Evolutionary conservation across 2,113 vertebrate genomes (phyloP).

Genomic region (Melozone crissalis): DNA sequence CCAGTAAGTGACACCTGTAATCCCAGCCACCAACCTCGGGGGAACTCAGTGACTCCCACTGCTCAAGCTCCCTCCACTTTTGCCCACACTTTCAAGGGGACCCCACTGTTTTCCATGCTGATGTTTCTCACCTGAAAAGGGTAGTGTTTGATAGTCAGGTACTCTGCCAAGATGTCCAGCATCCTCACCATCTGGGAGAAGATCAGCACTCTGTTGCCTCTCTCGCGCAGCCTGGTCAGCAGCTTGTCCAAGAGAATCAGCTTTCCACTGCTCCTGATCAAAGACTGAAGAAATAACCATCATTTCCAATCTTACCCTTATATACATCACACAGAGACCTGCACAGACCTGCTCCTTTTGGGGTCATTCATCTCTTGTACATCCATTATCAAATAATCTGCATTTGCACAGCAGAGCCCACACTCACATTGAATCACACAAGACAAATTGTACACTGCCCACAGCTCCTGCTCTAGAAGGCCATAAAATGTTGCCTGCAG

Average conservation of each 20-base stretch:
- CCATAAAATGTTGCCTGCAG: not conserved
- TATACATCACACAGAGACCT: not conserved
- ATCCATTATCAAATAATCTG: not conserved
- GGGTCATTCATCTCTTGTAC: not conserved
- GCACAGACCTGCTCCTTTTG: not conserved
- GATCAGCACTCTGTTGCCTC: conserved; percentile 95
- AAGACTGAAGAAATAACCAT: conserved; percentile 73
- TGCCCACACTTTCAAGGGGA: not conserved
- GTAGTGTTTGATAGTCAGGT: conserved; percentile 91
- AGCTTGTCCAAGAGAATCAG: conserved; percentile 96
- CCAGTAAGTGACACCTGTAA: not conserved
- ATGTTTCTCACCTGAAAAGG: conserved; percentile 88
- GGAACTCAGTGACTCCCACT: not conserved
- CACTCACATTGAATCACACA: not conserved
- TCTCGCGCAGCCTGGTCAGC: conserved; percentile 89
- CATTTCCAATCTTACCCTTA: not conserved
- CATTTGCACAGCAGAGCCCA: not conserved
- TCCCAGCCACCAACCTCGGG: not conserved
- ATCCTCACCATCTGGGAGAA: conserved; percentile 99
- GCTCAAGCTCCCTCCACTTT: not conserved
- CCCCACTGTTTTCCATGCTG: not conserved
- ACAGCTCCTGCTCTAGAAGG: not conserved
- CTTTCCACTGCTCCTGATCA: conserved; percentile 95
- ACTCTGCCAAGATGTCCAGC: conserved; percentile 97
- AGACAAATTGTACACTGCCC: not conserved